Base-by-base conservation (phyloP, 2,113 vertebrate genomes). In the Pygathrix nemaeus region DNA sequence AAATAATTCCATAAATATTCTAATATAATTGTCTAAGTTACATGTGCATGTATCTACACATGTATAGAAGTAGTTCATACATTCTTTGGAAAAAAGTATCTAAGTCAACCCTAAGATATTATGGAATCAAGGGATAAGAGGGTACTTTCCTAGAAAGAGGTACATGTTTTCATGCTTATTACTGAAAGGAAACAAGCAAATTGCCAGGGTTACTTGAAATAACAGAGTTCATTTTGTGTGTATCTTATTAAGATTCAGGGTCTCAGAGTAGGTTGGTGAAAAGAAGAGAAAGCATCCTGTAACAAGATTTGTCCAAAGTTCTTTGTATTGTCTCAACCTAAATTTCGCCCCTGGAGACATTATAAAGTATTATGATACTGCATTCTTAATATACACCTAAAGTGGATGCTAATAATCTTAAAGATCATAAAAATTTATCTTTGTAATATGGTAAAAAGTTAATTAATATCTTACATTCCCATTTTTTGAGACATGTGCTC, bases 21-120 rank as follows among this genome's bases (percentile, higher is more conserved):
- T 78, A 57, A n/a, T 79, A 70, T 73, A 75, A 64, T 59, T 82
- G 27, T 70, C 73, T 91, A 97, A 94, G 40, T 68, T 76, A n/a
- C 40, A 1, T 45, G 23, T 45, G 6, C 83, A 27, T 91, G 32
- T 17, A 75, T 57, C 18, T 82, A 59, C 48, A 64, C 16, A 35
- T 52, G 1, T 48, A 80, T 55, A 83, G 48, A 87, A 59, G 48
- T 20, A 8, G 45, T 50, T 59, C n/a, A 38, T 68, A 86, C 83
- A 86, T 84, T 73, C 64, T 68, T 40, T 50, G 27, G 21, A 57
- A 80, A 66, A 88, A 70, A 43, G 20, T 40, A 2, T 20, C n/a
- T 48, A 81, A 45, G 2, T 48, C 50, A 52, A n/a, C 27, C 35
- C 3, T 13, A 76, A 76, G 35, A 95, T 50, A 72, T 25, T 75